Percentiles rank a stretch among this genome's conserved stretches.
Conservation (phyloP, 2,113 vertebrate genomes). For the Phylloscopus whistleri region DNA sequence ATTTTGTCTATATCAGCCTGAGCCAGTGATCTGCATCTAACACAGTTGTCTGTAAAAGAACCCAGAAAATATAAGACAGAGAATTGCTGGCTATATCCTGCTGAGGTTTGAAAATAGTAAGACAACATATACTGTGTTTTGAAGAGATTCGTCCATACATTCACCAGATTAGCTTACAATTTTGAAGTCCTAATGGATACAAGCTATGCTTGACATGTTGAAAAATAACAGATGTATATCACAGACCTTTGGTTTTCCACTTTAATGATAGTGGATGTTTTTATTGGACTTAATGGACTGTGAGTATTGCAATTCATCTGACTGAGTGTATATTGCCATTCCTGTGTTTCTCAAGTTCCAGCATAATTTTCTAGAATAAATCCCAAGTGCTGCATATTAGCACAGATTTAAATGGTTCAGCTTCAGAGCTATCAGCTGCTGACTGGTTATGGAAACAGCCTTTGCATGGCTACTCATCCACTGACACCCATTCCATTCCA, state of each 20-base stretch:
- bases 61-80: background rate
- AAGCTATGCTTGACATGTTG: background rate
- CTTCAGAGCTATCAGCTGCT: background rate
- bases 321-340: background rate
- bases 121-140: background rate
- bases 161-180: background rate
- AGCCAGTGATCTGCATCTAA: background rate
- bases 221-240: background rate
- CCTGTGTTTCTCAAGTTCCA: background rate
- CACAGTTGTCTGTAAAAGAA: background rate
- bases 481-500: background rate
- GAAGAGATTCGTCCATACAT: background rate
- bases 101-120: background rate
- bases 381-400: background rate
- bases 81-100: background rate
- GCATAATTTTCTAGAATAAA: background rate
- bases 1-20: background rate
- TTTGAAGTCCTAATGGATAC: background rate
- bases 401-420: background rate
- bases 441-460: accelerated
- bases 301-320: background rate
- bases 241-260: background rate
- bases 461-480: background rate
- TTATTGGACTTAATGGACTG: background rate
- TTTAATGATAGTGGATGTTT: background rate